Evolutionary conservation across 2,797 vertebrate genomes (phyloP).

Genomic region (Epinephelus malabaricus): DNA sequence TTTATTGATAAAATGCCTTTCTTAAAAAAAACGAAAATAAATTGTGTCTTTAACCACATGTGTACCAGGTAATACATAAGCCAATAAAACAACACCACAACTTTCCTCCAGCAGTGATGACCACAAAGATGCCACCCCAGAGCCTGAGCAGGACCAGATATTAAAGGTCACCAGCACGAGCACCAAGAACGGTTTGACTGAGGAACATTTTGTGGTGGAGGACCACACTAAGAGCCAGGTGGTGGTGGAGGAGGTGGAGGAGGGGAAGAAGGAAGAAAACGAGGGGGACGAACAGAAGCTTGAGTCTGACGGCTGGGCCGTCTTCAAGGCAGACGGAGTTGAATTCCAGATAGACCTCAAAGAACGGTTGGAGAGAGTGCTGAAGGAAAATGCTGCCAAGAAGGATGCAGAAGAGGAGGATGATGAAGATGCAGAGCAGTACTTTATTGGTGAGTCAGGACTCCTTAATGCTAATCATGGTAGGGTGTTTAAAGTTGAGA

Average conservation of each 20-base stretch:
- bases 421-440: constrained; percentile 61
- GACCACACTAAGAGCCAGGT: constrained; percentile 77
- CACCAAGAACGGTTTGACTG: constrained; percentile 67
- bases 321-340: constrained; percentile 79
- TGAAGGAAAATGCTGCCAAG: constrained; percentile 35
- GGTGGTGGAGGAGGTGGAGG: constrained; percentile 61
- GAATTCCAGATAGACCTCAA: constrained; percentile 81
- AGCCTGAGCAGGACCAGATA: constrained; percentile 47
- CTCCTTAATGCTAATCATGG: background rate
- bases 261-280: constrained; percentile 45
- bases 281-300: constrained; percentile 70
- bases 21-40: too few species aligned
- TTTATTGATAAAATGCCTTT: too few species aligned
- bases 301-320: constrained; percentile 62
- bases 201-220: constrained; percentile 64
- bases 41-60: too few species aligned
- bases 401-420: constrained; percentile 33
- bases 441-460: constrained; percentile 82
- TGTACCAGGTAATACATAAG: background rate
- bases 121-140: constrained; percentile 55
- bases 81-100: background rate
- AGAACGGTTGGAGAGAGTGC: constrained; percentile 55
- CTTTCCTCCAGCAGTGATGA: constrained; percentile 76
- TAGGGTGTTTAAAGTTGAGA: background rate
- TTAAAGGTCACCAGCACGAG: constrained; percentile 65